Evolutionary conservation across 1,140 invertebrate species (phyloP).

Genomic region (Lepidotrigona ventralis): DNA sequence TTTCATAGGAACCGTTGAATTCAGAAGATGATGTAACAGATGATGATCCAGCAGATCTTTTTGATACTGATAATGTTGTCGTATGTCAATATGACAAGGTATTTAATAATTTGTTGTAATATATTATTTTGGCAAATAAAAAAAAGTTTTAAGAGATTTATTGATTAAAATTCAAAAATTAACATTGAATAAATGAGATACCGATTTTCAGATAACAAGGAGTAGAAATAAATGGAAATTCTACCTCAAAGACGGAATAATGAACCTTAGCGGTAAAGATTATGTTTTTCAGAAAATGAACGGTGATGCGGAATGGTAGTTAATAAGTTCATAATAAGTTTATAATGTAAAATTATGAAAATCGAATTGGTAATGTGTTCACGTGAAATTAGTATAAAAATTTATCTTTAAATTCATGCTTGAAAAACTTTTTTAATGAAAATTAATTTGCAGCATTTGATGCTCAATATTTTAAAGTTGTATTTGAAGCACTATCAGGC

Average conservation of each 20-base stretch:
- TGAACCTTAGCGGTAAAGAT: conserved; percentile 99
- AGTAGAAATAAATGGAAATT: conserved; percentile 99
- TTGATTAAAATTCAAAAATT: not conserved
- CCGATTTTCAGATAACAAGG: conserved; percentile 90
- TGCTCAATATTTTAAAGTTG: conserved; percentile 8
- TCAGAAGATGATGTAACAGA: conserved; percentile 98
- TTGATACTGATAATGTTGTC: conserved; percentile 99
- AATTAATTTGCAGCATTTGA: not conserved
- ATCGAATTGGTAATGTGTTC: conserved; percentile 56
- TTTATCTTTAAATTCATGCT: conserved; percentile 4
- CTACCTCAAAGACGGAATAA: conserved; percentile 99
- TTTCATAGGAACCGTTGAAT: conserved; percentile 92
- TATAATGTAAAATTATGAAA: conserved; percentile 7
- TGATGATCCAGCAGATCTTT: conserved; percentile 96
- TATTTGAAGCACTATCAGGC: not conserved
- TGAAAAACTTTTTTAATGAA: not conserved
- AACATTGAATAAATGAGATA: not conserved
- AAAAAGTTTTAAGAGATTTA: not conserved
- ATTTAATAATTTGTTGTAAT: conserved; percentile 54
- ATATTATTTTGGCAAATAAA: not conserved
- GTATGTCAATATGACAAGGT: conserved; percentile 99
- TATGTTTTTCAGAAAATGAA: conserved; percentile 99
- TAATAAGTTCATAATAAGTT: conserved; percentile 13
- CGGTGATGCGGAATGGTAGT: conserved; percentile 99
- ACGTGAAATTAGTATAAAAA: conserved; percentile 40